Conservation (phyloP, 1,140 invertebrate genomes). For the Bombus polaris region DNA sequence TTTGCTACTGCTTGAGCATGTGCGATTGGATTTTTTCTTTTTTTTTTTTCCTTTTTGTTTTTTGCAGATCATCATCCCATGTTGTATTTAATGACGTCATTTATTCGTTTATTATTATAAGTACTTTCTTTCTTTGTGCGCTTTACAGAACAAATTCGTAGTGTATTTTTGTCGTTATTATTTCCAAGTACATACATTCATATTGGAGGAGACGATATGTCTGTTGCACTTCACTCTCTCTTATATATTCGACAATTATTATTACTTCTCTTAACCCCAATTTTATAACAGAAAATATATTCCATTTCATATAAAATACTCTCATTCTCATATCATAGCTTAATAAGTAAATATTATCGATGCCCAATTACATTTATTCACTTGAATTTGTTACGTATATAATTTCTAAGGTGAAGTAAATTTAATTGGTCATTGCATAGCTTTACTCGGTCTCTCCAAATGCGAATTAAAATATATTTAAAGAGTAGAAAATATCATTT, state of each 20-base stretch:
- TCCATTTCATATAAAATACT: not conserved
- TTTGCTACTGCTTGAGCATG: slow-evolving; percentile 64
- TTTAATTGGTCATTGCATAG: slow-evolving; percentile 9
- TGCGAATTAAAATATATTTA: not conserved
- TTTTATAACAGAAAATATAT: not conserved
- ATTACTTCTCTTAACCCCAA: not conserved
- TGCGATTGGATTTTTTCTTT: slow-evolving; percentile 56
- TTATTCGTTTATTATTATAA: slow-evolving; percentile 8
- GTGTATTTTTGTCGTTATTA: not conserved
- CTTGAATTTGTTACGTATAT: not conserved
- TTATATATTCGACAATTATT: not conserved
- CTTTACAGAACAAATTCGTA: not conserved
- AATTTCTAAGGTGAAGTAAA: not conserved
- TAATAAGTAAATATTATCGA: not conserved
- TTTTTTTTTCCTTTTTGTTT: slow-evolving; percentile 48
- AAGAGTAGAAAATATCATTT: no score
- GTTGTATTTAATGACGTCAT: not conserved
- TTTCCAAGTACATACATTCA: not conserved
- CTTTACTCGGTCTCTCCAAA: not conserved
- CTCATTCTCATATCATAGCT: not conserved
- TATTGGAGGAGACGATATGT: not conserved
- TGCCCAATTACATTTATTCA: slow-evolving; percentile 1
- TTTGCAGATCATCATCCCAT: slow-evolving; percentile 43
- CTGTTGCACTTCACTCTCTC: not conserved
- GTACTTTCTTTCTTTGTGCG: not conserved